A percentile compares a stretch with the other conserved stretches of the same genome.
Evolutionary conservation across 2,113 vertebrate genomes (phyloP).

Genomic region (Amia ocellicauda): DNA sequence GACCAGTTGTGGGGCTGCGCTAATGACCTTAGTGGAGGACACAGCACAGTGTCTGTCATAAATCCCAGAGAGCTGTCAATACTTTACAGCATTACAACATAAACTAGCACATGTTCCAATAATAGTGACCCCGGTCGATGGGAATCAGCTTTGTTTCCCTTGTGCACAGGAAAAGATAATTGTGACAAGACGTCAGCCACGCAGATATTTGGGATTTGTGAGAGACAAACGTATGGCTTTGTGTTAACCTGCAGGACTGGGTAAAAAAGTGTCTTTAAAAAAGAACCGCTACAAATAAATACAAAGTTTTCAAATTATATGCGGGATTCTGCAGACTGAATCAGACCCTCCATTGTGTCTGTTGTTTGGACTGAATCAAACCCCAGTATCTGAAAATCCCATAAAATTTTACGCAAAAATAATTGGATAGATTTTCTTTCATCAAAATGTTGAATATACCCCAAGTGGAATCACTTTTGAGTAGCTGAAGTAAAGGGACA

Average conservation of each 20-base stretch:
- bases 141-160: conserved; percentile 7
- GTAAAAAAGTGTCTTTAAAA: not conserved
- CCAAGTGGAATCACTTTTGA: too few relatives aligned
- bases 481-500: too few relatives aligned
- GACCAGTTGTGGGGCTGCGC: conserved; percentile 3
- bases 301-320: too few relatives aligned
- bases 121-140: conserved; percentile 14
- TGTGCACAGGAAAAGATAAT: conserved; percentile 8
- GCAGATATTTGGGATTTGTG: not conserved
- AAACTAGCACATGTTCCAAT: conserved; percentile 2
- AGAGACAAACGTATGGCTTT: not conserved
- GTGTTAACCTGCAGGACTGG: not conserved
- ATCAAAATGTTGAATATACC: too few relatives aligned
- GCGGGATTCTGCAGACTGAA: too few relatives aligned
- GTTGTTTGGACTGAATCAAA: too few relatives aligned
- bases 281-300: too few relatives aligned
- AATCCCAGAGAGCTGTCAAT: conserved; percentile 15
- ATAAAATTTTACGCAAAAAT: too few relatives aligned
- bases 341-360: too few relatives aligned
- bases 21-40: conserved; percentile 12
- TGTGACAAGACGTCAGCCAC: conserved; percentile 12
- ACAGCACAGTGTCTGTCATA: conserved; percentile 3
- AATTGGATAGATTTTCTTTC: too few relatives aligned
- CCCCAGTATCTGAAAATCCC: too few relatives aligned
- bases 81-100: conserved; percentile 9